phyloP scores from a whole-genome alignment of 2,797 vertebrate genomes.

The Poecile montanus region DNA sequence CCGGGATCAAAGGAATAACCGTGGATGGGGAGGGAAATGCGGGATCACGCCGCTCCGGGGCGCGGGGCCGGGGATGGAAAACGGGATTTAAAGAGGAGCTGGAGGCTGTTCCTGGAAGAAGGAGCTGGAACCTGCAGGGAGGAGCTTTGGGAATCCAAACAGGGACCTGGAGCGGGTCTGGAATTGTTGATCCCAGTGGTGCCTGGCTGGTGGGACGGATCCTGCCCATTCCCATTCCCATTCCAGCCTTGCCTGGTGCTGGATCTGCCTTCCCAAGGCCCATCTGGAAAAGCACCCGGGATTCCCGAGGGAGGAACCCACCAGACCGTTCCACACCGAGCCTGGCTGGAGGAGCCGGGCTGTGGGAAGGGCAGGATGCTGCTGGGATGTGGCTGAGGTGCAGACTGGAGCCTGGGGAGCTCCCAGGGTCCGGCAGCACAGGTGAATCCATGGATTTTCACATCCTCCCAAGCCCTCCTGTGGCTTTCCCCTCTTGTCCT shows the following conservation, averaged over 20 bases:
- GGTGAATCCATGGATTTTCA: accelerated
- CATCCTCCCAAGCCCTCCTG: neutral
- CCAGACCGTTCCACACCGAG: accelerated
- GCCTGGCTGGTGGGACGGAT: neutral
- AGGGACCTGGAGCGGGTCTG: neutral
- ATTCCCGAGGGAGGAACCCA: accelerated
- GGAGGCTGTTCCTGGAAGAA: neutral
- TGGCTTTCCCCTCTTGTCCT: neutral
- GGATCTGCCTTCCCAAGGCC: neutral
- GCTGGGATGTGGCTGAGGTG: accelerated
- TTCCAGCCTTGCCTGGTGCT: neutral
- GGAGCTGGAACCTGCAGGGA: neutral
- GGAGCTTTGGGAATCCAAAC: neutral
- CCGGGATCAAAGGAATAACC: neutral
- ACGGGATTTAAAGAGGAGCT: neutral
- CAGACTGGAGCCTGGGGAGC: neutral
- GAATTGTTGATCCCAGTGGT: accelerated
- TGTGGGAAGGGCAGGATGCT: neutral
- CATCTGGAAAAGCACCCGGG: neutral
- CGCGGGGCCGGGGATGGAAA: neutral
- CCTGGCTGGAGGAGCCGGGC: neutral
- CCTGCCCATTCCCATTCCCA: neutral
- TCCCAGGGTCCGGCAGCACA: neutral
- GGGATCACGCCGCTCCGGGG: neutral
- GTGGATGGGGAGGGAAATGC: neutral